Conservation (phyloP, 2,113 vertebrate genomes). For the Corvus cornix region DNA sequence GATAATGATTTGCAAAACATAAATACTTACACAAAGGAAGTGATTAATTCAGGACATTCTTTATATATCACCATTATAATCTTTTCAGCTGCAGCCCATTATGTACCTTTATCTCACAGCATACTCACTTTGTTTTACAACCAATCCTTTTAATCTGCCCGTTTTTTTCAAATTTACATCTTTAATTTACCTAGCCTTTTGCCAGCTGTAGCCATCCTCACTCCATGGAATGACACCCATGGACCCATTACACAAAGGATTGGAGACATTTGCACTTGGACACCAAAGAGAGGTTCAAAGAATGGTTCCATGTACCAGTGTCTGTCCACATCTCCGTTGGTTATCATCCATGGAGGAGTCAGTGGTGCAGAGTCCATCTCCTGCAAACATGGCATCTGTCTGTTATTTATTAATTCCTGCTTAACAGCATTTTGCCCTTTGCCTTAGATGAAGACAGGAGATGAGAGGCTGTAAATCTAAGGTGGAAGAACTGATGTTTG, state of each 20-base stretch:
- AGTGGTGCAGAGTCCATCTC: not conserved
- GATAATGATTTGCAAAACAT: not conserved
- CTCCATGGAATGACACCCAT: not conserved
- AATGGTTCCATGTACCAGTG: not conserved
- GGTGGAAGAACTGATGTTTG: not conserved
- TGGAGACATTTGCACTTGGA: rapidly evolving
- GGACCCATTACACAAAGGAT: rapidly evolving
- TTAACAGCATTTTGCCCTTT: not conserved
- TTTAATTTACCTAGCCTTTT: not conserved
- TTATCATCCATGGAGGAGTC: not conserved
- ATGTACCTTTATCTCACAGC: not conserved
- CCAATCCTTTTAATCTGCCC: not conserved
- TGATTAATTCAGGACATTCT: constrained; percentile 35
- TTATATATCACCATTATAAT: not conserved
- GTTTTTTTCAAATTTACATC: not conserved
- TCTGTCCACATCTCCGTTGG: not conserved
- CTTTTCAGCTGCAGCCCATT: not conserved
- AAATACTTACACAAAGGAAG: not conserved
- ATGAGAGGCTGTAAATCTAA: not conserved
- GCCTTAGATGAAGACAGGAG: not conserved
- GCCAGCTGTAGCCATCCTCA: not conserved
- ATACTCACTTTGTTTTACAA: not conserved
- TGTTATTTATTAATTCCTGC: not conserved
- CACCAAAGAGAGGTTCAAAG: not conserved
- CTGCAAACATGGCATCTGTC: not conserved